Percentiles rank a stretch among this genome's conserved stretches.
These are phyloP conservation scores for Pangasius djambal DNA, from an alignment of 2,797 vertebrate genomes.

Conservation along the genomic window DNA sequence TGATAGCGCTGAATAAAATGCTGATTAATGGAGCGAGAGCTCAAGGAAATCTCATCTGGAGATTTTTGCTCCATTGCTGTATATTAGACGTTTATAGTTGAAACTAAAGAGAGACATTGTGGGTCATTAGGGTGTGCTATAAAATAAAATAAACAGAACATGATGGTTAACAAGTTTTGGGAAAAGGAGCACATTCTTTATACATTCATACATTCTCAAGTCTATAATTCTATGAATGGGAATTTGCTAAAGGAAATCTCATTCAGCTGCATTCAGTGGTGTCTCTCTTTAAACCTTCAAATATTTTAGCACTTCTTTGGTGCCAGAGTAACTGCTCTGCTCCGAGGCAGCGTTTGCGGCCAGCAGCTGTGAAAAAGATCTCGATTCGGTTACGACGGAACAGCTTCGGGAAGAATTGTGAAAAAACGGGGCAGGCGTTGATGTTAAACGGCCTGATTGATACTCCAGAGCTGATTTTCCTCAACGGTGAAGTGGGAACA, in stretches of 20 bases:
- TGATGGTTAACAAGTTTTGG: slow-evolving; percentile 31
- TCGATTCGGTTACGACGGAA: slow-evolving; percentile 67
- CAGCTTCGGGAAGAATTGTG: slow-evolving; percentile 65
- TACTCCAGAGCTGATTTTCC: slow-evolving; percentile 64
- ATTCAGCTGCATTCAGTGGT: background rate
- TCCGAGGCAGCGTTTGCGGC: slow-evolving; percentile 42
- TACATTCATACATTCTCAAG: background rate
- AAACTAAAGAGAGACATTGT: background rate
- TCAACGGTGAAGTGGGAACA: slow-evolving; percentile 76
- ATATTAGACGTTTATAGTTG: background rate
- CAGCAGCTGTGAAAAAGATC: slow-evolving; percentile 71
- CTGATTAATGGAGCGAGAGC: background rate
- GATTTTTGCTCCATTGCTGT: background rate
- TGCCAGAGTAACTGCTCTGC: slow-evolving; percentile 55
- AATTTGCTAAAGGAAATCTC: slow-evolving; percentile 52
- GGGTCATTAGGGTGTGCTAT: background rate
- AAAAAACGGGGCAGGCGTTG: slow-evolving; percentile 69
- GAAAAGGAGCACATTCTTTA: background rate
- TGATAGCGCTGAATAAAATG: background rate
- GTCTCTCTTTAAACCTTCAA: slow-evolving; percentile 34
- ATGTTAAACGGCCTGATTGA: slow-evolving; percentile 70
- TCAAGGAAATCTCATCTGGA: background rate
- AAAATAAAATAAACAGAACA: background rate
- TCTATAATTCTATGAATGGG: background rate
- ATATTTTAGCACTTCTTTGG: slow-evolving; percentile 45